A percentile compares a stretch with the other conserved stretches of the same genome.
Conservation (phyloP, 1,140 invertebrate species). For the Penaeus indicus region DNA sequence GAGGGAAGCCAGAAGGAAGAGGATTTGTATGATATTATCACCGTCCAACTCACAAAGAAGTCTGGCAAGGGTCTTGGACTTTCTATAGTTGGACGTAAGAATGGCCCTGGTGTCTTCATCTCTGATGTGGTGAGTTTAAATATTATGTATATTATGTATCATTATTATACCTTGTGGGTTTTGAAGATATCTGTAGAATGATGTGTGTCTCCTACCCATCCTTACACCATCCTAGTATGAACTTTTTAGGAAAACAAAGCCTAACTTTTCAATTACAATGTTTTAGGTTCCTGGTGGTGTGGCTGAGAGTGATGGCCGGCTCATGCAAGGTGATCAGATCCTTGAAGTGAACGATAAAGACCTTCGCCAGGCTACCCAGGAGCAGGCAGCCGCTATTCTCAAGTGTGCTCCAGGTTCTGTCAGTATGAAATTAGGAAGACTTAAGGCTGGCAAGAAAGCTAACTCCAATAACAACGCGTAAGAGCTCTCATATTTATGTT, state of each 20-base stretch:
- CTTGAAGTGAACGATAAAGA: slow-evolving; percentile 91
- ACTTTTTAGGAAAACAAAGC: too few relatives aligned
- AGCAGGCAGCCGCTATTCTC: slow-evolving; percentile 89
- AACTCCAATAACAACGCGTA: slow-evolving; percentile 56
- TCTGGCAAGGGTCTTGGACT: slow-evolving; percentile 93
- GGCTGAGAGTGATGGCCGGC: slow-evolving; percentile 90
- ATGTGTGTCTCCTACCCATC: not conserved
- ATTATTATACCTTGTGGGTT: slow-evolving; percentile 6
- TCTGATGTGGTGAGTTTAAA: slow-evolving; percentile 92
- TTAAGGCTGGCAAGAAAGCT: slow-evolving; percentile 73
- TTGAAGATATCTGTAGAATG: not conserved
- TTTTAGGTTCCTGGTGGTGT: slow-evolving; percentile 86
- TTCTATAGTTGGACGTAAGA: slow-evolving; percentile 88
- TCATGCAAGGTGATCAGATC: slow-evolving; percentile 94
- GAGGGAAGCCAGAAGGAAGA: slow-evolving; percentile 78
- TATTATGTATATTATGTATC: slow-evolving; percentile 56
- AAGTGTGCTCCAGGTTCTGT: slow-evolving; percentile 86
- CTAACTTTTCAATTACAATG: not conserved
- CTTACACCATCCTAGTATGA: not conserved
- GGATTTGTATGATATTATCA: slow-evolving; percentile 83
- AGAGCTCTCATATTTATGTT: not conserved
- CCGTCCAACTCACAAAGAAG: slow-evolving; percentile 93
- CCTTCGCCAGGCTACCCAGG: slow-evolving; percentile 83
- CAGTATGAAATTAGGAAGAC: slow-evolving; percentile 83
- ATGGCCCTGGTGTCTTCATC: slow-evolving; percentile 91